Conservation (phyloP, 2,113 vertebrate species). For the Xiphophorus maculatus region DNA sequence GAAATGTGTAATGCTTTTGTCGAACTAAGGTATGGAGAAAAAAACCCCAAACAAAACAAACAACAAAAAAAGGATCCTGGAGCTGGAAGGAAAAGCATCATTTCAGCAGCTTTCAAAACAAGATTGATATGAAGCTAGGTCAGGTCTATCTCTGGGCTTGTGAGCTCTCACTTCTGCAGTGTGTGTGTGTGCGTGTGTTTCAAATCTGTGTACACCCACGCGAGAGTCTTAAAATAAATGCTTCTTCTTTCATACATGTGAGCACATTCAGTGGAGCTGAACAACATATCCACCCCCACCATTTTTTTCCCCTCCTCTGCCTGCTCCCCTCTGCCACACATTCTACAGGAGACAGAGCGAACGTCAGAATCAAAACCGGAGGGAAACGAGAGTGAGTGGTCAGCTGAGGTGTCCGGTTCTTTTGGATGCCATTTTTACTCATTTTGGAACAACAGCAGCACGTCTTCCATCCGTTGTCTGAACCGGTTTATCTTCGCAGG, state of each 20-base stretch:
- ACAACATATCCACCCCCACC: slow-evolving; percentile 64
- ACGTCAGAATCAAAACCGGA: slow-evolving; percentile 22
- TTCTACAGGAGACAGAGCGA: slow-evolving; percentile 31
- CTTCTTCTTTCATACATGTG: slow-evolving; percentile 77
- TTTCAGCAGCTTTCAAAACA: slow-evolving; percentile 62
- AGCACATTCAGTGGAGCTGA: slow-evolving; percentile 71
- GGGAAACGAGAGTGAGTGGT: slow-evolving; percentile 24
- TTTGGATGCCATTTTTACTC: slow-evolving; percentile 7
- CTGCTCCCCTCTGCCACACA: slow-evolving; percentile 48
- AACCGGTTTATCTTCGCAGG: too few species aligned
- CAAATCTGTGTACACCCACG: slow-evolving; percentile 71
- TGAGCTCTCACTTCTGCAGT: slow-evolving; percentile 45
- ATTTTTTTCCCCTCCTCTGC: slow-evolving; percentile 37
- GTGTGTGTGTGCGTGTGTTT: slow-evolving; percentile 44
- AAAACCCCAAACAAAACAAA: background rate
- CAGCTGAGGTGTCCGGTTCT: slow-evolving; percentile 9
- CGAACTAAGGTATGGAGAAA: slow-evolving; percentile 37
- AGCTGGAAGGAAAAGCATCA: slow-evolving; percentile 45
- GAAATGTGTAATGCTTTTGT: slow-evolving; percentile 41
- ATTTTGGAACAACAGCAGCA: background rate
- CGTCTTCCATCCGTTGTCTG: too few species aligned
- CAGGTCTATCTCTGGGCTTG: slow-evolving; percentile 57
- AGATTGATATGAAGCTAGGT: slow-evolving; percentile 70
- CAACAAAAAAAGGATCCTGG: slow-evolving; percentile 16
- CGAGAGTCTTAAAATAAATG: slow-evolving; percentile 73